A percentile compares a stretch with the other conserved stretches of the same genome.
phyloP scores from a whole-genome alignment of 2,888 invertebrate genomes.

The Metellina segmentata region DNA sequence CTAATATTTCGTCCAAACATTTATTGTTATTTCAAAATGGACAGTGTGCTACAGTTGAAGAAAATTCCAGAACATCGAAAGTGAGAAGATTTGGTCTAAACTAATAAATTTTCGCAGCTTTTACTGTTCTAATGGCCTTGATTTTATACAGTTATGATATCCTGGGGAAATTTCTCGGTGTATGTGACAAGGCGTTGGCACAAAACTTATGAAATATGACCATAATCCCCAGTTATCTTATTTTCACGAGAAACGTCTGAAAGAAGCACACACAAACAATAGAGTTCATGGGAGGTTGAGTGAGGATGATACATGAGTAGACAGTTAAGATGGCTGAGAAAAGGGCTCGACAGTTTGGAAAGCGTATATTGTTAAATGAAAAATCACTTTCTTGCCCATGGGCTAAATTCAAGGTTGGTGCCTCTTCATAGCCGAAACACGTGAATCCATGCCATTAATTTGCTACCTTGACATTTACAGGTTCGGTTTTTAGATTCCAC shows the following conservation, averaged over 20 bases:
- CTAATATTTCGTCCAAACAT: too few species aligned
- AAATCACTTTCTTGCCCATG: constrained; percentile 3
- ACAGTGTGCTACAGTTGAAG: too few species aligned
- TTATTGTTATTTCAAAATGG: too few species aligned
- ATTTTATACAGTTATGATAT: too few species aligned
- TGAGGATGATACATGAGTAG: neutral
- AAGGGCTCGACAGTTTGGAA: neutral
- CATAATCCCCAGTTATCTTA: neutral
- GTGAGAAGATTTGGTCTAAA: too few species aligned
- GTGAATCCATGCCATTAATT: too few species aligned
- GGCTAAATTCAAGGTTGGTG: neutral
- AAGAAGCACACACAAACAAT: neutral
- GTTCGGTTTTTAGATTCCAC: too few species aligned
- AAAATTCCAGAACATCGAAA: too few species aligned
- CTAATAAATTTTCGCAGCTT: too few species aligned
- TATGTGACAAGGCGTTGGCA: neutral
- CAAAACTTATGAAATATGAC: neutral
- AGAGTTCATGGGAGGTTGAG: neutral
- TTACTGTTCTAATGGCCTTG: too few species aligned
- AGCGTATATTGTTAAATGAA: neutral
- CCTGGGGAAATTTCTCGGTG: neutral
- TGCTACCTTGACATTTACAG: neutral
- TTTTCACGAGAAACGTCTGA: neutral
- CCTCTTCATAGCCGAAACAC: neutral
- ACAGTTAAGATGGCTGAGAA: neutral